These are phyloP conservation scores for Sycophila sp. DNA, from an alignment of 1,140 invertebrate species.

Conservation along the genomic window DNA sequence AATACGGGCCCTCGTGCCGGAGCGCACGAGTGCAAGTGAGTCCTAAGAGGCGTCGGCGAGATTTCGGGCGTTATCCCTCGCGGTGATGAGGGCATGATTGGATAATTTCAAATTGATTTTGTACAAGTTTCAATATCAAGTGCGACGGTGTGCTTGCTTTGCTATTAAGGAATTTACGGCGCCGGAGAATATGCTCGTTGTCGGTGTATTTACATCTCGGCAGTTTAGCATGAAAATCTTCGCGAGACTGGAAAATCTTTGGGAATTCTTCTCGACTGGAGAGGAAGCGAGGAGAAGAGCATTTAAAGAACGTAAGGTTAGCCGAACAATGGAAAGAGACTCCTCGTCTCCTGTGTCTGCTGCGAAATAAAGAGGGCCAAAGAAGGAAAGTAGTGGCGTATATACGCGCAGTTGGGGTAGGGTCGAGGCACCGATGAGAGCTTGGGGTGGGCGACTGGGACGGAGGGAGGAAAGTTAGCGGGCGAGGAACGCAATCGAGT, in stretches of 20 bases:
- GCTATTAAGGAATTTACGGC: too few relatives aligned
- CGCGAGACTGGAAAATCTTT: slow-evolving; percentile 17
- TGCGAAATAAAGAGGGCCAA: neutral
- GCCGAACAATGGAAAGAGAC: slow-evolving; percentile 13
- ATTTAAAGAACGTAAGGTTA: slow-evolving; percentile 13
- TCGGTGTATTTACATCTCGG: too few relatives aligned
- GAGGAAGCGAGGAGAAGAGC: neutral
- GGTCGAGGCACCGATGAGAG: neutral
- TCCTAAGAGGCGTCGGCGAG: too few relatives aligned
- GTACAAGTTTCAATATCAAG: too few relatives aligned
- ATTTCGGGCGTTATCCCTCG: too few relatives aligned
- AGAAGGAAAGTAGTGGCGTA: slow-evolving; percentile 8
- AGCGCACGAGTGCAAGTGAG: slow-evolving; percentile 31
- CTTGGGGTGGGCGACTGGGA: slow-evolving; percentile 9
- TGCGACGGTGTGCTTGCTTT: too few relatives aligned
- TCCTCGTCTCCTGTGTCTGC: neutral
- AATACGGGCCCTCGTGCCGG: slow-evolving; percentile 46
- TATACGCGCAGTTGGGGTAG: neutral
- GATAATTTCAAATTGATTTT: too few relatives aligned
- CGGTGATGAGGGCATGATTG: too few relatives aligned
- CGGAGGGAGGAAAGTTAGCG: slow-evolving; percentile 51
- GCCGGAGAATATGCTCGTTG: too few relatives aligned
- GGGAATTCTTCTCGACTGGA: slow-evolving; percentile 2
- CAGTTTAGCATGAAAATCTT: neutral
- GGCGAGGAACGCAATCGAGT: slow-evolving; percentile 62